Evolutionary conservation across 2,888 invertebrate species (phyloP).

Genomic region (Folsomia manolachei): DNA sequence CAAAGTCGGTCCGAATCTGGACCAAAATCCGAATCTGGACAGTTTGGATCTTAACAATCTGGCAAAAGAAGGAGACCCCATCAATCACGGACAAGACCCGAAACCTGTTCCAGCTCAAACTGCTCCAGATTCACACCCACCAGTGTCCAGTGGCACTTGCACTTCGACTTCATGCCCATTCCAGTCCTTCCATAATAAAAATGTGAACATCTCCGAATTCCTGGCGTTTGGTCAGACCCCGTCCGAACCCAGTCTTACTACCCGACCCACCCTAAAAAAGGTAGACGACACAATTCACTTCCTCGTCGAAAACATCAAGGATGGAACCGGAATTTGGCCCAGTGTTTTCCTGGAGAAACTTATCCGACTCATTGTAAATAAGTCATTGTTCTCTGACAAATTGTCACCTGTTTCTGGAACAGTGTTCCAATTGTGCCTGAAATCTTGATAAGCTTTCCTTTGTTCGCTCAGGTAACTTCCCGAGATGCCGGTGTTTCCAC

Average conservation of each 20-base stretch:
- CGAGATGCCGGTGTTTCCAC: not conserved
- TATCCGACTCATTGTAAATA: constrained; percentile 1
- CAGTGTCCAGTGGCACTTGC: too few species aligned
- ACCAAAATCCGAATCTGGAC: too few species aligned
- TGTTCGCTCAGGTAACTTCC: not conserved
- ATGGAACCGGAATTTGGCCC: not conserved
- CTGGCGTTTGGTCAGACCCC: not conserved
- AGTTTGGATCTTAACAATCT: too few species aligned
- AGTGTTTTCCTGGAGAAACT: constrained; percentile 8
- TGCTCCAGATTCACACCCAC: too few species aligned
- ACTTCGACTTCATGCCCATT: constrained; percentile 13
- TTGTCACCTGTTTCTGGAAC: too few species aligned
- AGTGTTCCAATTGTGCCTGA: too few species aligned
- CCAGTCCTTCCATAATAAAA: not conserved
- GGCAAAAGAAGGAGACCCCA: too few species aligned
- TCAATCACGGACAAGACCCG: too few species aligned
- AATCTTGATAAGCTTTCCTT: too few species aligned
- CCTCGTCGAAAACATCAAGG: not conserved
- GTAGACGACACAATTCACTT: not conserved
- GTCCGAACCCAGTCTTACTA: not conserved
- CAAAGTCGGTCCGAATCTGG: too few species aligned
- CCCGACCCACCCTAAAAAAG: not conserved
- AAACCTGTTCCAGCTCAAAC: too few species aligned
- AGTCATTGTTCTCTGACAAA: too few species aligned
- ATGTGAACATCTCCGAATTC: not conserved